phyloP scores from a whole-genome alignment of 1,140 invertebrate species.

The Adoxophyes honmai region DNA sequence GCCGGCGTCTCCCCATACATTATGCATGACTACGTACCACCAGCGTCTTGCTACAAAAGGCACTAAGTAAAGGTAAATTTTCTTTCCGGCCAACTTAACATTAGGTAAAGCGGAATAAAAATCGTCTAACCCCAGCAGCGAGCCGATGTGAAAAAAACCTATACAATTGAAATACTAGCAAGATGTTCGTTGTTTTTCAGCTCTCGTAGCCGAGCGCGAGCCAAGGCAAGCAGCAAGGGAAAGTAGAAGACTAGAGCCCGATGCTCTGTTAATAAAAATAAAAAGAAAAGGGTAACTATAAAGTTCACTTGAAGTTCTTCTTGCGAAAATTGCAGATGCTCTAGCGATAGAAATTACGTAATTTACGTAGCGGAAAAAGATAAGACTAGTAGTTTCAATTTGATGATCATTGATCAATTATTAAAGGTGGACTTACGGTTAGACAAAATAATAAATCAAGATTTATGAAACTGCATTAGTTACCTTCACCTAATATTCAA shows the following conservation, averaged over 20 bases:
- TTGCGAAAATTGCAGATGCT: too few relatives aligned
- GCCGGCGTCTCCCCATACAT: conserved; percentile 44
- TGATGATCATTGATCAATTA: too few relatives aligned
- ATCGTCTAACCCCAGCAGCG: not conserved
- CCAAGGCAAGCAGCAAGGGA: not conserved
- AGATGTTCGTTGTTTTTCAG: conserved; percentile 11
- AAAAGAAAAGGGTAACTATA: not conserved
- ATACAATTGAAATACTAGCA: conserved; percentile 5
- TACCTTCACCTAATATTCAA: too few relatives aligned
- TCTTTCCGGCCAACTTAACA: not conserved
- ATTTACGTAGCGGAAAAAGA: too few relatives aligned
- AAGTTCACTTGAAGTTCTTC: not conserved
- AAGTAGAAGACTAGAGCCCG: conserved; percentile 6
- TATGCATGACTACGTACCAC: conserved; percentile 51
- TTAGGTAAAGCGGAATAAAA: conserved; percentile 6
- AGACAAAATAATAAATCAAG: too few relatives aligned
- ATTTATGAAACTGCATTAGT: too few relatives aligned
- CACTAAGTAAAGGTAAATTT: conserved; percentile 16
- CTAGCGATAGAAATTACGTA: too few relatives aligned
- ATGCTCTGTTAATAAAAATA: not conserved
- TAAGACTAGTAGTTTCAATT: too few relatives aligned
- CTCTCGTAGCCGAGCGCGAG: not conserved
- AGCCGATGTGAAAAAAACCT: not conserved
- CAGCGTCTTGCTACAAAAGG: conserved; percentile 25
- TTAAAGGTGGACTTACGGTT: too few relatives aligned